Evolutionary conservation across 2,888 invertebrate genomes (phyloP).

Genomic region (Acrocera orbiculus): DNA sequence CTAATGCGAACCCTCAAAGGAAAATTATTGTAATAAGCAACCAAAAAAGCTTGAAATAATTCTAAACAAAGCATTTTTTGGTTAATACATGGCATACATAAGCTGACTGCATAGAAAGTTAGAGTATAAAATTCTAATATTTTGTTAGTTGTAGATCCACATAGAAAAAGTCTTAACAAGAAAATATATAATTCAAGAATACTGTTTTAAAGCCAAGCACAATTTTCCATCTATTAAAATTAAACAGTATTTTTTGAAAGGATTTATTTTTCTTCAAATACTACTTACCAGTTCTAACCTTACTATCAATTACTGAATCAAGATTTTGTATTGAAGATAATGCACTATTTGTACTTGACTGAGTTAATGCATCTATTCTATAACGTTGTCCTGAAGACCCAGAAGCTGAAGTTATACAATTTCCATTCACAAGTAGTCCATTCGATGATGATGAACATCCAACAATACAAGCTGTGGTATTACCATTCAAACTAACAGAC

Average conservation of each 20-base stretch:
- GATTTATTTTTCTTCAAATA: neutral
- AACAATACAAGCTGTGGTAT: conserved; percentile 23
- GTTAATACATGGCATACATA: too few relatives aligned
- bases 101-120: too few relatives aligned
- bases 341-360: conserved; percentile 25
- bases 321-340: conserved; percentile 14
- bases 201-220: too few relatives aligned
- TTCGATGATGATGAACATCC: conserved; percentile 16
- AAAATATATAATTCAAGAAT: too few relatives aligned
- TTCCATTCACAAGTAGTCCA: conserved; percentile 22
- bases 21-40: too few relatives aligned
- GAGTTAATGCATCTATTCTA: conserved; percentile 25
- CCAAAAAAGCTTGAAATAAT: too few relatives aligned
- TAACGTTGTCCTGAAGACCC: conserved; percentile 25
- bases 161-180: too few relatives aligned
- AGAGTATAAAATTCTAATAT: too few relatives aligned
- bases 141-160: too few relatives aligned
- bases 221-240: too few relatives aligned
- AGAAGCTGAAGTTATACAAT: conserved; percentile 23
- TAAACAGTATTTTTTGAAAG: neutral
- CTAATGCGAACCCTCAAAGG: too few relatives aligned
- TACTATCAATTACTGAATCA: conserved; percentile 13
- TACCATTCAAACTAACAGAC: conserved; percentile 20
- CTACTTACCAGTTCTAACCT: conserved; percentile 11
- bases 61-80: too few relatives aligned